phyloP scores from a whole-genome alignment of 2,797 vertebrate genomes.

The Apogon hyalosoma region DNA sequence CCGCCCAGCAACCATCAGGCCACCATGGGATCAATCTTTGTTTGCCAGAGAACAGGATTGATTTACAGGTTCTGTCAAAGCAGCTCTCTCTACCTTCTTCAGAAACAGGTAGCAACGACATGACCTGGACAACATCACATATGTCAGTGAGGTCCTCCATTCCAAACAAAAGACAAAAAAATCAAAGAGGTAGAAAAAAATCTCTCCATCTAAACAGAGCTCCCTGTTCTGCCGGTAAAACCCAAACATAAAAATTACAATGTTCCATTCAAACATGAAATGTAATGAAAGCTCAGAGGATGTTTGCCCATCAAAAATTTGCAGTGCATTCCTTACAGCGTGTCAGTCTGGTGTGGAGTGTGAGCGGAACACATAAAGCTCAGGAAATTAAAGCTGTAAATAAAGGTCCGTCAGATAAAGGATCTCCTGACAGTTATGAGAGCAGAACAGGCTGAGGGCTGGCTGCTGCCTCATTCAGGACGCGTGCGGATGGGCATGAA shows the following conservation, averaged over 20 bases:
- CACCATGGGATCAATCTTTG: conserved; percentile 86
- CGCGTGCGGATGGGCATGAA: conserved; percentile 79
- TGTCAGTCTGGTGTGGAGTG: conserved; percentile 65
- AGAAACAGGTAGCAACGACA: conserved; percentile 72
- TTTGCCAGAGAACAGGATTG: conserved; percentile 82
- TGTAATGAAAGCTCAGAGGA: conserved; percentile 67
- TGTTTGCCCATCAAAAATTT: conserved; percentile 77
- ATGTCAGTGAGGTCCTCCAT: conserved; percentile 42
- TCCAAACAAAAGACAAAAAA: conserved; percentile 42
- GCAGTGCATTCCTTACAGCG: conserved; percentile 77
- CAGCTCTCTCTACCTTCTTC: conserved; percentile 79
- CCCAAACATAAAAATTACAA: conserved; percentile 46
- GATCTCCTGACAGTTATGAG: conserved; percentile 85
- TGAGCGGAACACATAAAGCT: conserved; percentile 79
- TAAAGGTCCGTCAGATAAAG: conserved; percentile 84
- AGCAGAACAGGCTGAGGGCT: conserved; percentile 74
- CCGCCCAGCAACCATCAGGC: conserved; percentile 74
- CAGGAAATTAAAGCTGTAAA: conserved; percentile 89
- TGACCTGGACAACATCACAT: conserved; percentile 68
- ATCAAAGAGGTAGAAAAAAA: conserved; percentile 44
- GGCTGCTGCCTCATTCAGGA: conserved; percentile 77
- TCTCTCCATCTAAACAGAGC: conserved; percentile 29
- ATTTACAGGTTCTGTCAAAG: conserved; percentile 88
- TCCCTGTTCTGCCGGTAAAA: conserved; percentile 33
- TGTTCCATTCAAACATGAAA: conserved; percentile 62